Evolutionary conservation across 2,797 vertebrate genomes (phyloP).

Genomic region (Masticophis lateralis): DNA sequence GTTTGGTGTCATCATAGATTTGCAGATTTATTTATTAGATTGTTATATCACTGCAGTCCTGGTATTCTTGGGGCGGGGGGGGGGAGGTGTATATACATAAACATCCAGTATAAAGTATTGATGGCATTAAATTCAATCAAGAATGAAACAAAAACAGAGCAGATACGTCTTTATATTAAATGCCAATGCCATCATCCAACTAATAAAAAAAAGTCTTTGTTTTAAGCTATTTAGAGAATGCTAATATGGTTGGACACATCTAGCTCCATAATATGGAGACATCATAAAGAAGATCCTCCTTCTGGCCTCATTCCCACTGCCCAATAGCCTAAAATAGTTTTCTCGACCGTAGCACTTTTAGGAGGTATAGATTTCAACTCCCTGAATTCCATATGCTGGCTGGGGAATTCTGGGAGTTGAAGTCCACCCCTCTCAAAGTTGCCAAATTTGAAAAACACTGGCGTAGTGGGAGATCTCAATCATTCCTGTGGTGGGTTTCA

Average conservation of each 20-base stretch:
- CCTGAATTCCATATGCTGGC: neutral
- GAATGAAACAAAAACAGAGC: neutral
- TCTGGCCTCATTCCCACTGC: neutral
- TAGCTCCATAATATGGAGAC: neutral
- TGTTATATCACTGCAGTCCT: neutral
- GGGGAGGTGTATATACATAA: neutral
- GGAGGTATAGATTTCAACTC: neutral
- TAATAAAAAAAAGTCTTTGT: neutral
- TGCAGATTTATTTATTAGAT: neutral
- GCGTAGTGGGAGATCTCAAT: neutral
- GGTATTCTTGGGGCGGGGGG: neutral
- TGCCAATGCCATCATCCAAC: neutral
- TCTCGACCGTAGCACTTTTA: neutral
- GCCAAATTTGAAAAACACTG: neutral
- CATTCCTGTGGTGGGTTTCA: neutral
- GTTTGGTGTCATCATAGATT: neutral
- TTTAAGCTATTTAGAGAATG: neutral
- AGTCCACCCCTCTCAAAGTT: neutral
- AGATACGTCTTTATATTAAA: neutral
- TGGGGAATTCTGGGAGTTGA: too few relatives aligned
- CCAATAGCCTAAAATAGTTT: neutral
- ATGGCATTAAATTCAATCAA: neutral
- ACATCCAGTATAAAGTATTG: neutral
- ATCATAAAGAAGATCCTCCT: neutral
- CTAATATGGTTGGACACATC: neutral